Evolutionary conservation across 1,140 invertebrate genomes (phyloP), one percentile per base, ranked within the genome.

Genomic region (Colletes latitarsis): DNA sequence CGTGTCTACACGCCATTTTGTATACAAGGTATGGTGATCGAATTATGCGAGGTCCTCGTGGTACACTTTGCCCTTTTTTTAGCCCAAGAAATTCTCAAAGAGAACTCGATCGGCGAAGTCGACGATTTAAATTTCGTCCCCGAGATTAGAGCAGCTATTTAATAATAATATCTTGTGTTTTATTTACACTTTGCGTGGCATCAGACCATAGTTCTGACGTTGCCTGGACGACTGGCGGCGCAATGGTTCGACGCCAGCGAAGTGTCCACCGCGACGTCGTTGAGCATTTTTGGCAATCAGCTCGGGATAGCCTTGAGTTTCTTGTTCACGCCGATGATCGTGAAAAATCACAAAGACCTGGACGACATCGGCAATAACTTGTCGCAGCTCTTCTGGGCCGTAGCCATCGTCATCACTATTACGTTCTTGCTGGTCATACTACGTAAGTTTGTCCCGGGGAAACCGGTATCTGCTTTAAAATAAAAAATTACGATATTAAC

Each of bases 251-350:
- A 89, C 64, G 84, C 92, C 8, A 84, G 94, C 94, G 82, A 97
- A 95, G 95, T 97, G 95, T 92, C 91, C 46, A 96, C 96, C 4
- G 97, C 97, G 4, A 97, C 96, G 82, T 95, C 96, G 52, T 93
- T 97, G 30, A 96, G 96, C 12, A 94, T 97, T 14, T 97, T 97
- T 88, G 97, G 97, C 6, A 96, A 96, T 91, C 96, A 97, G 92
- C 94, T 97, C 17, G 93, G 94, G 6, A 73, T 91, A 21, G 91
- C 93, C 14, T 55, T 92, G 8, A 91, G 92, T 49, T 94, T 94
- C 78, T 82, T 94, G 17, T 41, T 94, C 2, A 90, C 93, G 4
- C 93, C 94, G 15, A 89, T 94, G 39, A 66, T 94, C 39, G 93
- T 94, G 6, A 89, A 85, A 75, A 94, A 94, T 81, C 92, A 93